Percentiles rank a stretch among this genome's conserved stretches.
These are phyloP conservation scores for Venturia canescens DNA, from an alignment of 1,140 invertebrate species.

Conservation along the genomic window DNA sequence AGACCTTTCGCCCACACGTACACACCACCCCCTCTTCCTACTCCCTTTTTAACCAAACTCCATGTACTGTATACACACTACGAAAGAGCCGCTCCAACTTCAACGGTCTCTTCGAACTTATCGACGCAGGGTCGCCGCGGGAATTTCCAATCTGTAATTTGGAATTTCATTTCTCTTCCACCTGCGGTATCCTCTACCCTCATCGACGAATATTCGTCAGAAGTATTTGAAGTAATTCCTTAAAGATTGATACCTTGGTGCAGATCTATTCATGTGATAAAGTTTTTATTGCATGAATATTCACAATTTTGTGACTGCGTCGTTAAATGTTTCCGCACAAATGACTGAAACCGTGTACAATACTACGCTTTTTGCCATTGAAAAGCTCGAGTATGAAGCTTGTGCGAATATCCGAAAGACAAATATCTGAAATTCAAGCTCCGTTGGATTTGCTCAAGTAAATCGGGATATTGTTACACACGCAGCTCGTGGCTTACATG, in stretches of 20 bases:
- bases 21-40: constrained; percentile 3
- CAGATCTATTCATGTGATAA: too few relatives aligned
- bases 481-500: background rate
- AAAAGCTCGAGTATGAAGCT: background rate
- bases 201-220: background rate
- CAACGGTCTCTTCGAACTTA: constrained; percentile 31
- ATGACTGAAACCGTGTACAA: background rate
- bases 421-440: constrained; percentile 41
- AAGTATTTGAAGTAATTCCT: background rate
- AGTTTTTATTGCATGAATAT: too few relatives aligned
- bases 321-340: too few relatives aligned
- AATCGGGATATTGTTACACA: background rate
- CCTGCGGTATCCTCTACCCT: constrained; percentile 6
- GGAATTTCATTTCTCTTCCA: constrained; percentile 50
- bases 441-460: constrained; percentile 12
- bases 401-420: constrained; percentile 38
- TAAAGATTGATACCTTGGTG: too few relatives aligned
- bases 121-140: constrained; percentile 37
- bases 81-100: constrained; percentile 36
- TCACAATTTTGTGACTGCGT: too few relatives aligned
- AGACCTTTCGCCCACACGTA: background rate
- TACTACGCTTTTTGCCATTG: background rate
- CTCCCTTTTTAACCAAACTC: constrained; percentile 4
- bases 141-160: constrained; percentile 63
- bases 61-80: background rate